Base-by-base conservation (phyloP, 1,140 invertebrate species). In the Condylostylus longicornis region DNA sequence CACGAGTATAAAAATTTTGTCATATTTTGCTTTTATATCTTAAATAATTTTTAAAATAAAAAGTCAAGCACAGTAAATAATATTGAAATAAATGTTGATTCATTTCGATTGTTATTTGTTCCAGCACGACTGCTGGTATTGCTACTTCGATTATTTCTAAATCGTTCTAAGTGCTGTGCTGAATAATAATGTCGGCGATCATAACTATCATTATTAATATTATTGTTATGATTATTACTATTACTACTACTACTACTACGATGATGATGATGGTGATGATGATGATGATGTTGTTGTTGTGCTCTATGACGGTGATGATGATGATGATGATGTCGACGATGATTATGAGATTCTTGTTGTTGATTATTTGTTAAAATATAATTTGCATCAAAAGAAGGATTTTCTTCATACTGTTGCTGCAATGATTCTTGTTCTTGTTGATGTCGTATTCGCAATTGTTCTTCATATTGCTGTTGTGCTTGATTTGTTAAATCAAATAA, bases 111-210 rank as follows among this genome's bases (percentile, higher is more conserved):
- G n/a, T 5, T 27, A 4, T 27, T 27, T 27, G 9, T n/a, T 27
- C 10, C 10, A 27, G 25, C 25, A 30, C 34, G 40, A 21, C 18
- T 29, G 33, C 35, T 42, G 33, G 30, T 32, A 28, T 18, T 13
- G 15, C 18, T n/a, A 41, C 22, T 38, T 29, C 28, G 41, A 45
- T 18, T 31, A 34, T 21, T 30, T 33, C 42, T 33, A 41, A 38
- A 36, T 34, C 40, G 31, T 34, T 36, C 22, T 31, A 53, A 42
- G 35, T 45, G 46, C 32, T 47, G 51, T 35, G 51, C 48, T 31
- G 52, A 54, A 40, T 50, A 47, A 38, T 50, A 54, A 28, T 44
- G 51, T 48, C 50, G 42, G 32, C 43, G 38, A 37, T 36, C 37
- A 36, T 29, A 44, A 40, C 45, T 42, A 33, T 50, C 48, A 37